phyloP scores from a whole-genome alignment of 2,113 vertebrate genomes.

The Haemorhous mexicanus region DNA sequence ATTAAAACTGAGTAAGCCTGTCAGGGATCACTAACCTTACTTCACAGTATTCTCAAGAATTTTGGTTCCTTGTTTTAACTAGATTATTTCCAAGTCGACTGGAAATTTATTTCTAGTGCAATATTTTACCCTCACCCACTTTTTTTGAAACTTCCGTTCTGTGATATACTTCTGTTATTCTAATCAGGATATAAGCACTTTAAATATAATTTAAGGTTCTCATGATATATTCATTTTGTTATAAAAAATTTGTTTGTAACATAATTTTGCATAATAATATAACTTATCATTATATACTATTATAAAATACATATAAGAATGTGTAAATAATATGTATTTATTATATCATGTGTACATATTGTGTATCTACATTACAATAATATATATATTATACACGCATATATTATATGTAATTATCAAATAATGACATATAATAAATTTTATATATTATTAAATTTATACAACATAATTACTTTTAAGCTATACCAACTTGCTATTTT shows the following conservation, averaged over 20 bases:
- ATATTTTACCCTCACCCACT: not conserved
- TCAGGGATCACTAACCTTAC: accelerated
- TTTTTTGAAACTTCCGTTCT: not conserved
- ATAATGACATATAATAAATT: not conserved
- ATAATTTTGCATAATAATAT: not conserved
- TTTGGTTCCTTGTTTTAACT: not conserved
- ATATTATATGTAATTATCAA: not conserved
- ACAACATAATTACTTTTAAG: too few species aligned
- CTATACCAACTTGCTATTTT: not conserved
- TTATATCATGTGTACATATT: accelerated
- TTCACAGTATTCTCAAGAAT: not conserved
- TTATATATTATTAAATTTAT: not conserved
- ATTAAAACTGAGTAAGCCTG: not conserved
- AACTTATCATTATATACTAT: not conserved
- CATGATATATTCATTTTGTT: not conserved
- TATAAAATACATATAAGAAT: not conserved
- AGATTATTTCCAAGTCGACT: not conserved
- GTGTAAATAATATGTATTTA: not conserved
- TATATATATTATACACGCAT: not conserved
- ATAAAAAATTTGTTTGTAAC: not conserved
- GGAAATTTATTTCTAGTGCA: not conserved
- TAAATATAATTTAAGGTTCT: not conserved
- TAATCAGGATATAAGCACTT: not conserved
- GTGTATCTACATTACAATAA: not conserved
- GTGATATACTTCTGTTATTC: not conserved